Conservation (phyloP, 2,797 vertebrate genomes). For the Peromyscus attwateri region DNA sequence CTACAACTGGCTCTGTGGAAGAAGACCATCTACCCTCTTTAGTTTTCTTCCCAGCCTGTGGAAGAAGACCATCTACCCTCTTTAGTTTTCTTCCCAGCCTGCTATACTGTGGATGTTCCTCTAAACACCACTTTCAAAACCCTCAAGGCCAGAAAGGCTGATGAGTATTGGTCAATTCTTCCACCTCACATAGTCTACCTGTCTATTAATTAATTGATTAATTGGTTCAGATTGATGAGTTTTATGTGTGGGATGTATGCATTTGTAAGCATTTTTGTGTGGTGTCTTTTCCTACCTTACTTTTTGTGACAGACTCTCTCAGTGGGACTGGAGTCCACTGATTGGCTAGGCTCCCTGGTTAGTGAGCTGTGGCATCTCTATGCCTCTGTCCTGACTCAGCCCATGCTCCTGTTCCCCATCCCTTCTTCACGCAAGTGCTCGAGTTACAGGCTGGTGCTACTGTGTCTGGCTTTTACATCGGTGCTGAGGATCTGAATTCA, state of each 20-base stretch:
- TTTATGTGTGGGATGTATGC: neutral
- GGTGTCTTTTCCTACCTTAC: neutral
- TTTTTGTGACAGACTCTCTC: neutral
- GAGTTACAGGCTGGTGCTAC: neutral
- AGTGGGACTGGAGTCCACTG: neutral
- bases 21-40: neutral
- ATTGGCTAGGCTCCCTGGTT: neutral
- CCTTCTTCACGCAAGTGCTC: neutral
- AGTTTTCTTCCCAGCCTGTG: neutral
- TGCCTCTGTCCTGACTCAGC: neutral
- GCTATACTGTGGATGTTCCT: neutral
- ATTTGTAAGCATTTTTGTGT: neutral
- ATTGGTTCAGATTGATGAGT: neutral
- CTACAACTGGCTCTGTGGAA: neutral
- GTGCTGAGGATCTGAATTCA: neutral
- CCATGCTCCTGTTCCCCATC: no score
- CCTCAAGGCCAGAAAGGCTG: neutral
- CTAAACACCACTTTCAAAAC: neutral
- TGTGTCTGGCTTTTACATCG: neutral
- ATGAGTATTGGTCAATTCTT: neutral
- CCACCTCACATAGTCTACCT: neutral
- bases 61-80: neutral
- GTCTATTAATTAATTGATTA: neutral
- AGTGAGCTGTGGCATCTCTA: neutral
- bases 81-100: neutral